Percentiles rank a stretch among this genome's conserved stretches.
Conservation (phyloP, 1,140 invertebrate species). For the Diorhabda carinulata region DNA sequence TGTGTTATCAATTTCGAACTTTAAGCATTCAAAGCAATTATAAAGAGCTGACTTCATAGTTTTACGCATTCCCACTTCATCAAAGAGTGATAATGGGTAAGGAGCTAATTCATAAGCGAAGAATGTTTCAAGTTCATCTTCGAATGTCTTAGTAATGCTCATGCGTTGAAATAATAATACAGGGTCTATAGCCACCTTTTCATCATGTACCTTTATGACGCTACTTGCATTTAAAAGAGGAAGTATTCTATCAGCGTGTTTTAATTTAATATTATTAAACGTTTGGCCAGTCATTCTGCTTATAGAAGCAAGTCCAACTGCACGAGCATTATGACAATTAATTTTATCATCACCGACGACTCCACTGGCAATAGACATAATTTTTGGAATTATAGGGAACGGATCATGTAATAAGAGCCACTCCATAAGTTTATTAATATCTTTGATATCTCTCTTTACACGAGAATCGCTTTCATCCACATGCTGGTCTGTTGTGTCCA, state of each 20-base stretch:
- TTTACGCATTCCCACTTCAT: too few species aligned
- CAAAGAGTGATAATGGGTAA: too few species aligned
- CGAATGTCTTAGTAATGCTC: too few species aligned
- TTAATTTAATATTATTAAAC: constrained; percentile 44
- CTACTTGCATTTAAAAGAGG: constrained; percentile 19
- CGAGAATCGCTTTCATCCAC: constrained; percentile 43
- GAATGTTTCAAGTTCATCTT: too few species aligned
- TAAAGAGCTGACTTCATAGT: too few species aligned
- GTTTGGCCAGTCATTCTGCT: constrained; percentile 28
- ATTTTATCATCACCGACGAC: constrained; percentile 43
- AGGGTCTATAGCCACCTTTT: too few species aligned
- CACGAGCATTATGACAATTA: constrained; percentile 46
- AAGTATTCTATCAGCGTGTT: constrained; percentile 41
- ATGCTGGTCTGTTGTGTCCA: constrained; percentile 47
- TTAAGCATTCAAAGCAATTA: too few species aligned
- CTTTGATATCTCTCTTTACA: not conserved
- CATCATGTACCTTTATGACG: not conserved
- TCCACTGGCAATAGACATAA: not conserved
- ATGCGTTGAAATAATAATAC: too few species aligned
- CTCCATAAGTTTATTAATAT: constrained; percentile 7
- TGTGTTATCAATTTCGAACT: too few species aligned
- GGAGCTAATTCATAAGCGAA: too few species aligned
- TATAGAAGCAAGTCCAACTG: constrained; percentile 40
- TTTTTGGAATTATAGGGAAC: not conserved
- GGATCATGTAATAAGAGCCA: constrained; percentile 3